Evolutionary conservation across 2,797 vertebrate species (phyloP).

Genomic region (Epinephelus awoara): DNA sequence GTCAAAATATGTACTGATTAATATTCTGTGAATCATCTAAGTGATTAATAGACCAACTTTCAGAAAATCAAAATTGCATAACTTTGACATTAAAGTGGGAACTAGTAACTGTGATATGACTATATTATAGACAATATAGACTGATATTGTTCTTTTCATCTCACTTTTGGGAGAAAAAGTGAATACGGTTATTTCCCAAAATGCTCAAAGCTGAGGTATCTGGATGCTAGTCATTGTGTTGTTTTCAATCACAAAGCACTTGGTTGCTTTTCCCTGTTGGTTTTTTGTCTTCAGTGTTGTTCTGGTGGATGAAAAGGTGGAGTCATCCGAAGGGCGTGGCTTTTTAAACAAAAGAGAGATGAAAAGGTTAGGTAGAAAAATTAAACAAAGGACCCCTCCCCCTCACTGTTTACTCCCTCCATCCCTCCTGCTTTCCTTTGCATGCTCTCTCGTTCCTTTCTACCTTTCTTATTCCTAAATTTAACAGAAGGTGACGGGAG

Average conservation of each 20-base stretch:
- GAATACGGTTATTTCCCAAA: no score
- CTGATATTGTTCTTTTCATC: no score
- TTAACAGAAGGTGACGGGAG: background rate
- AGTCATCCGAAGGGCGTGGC: background rate
- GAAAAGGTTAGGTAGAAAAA: constrained; percentile 10
- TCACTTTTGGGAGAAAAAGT: no score
- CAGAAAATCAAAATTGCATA: background rate
- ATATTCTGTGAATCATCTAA: no score
- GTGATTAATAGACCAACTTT: background rate
- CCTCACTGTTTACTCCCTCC: background rate
- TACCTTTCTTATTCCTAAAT: background rate
- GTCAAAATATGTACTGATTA: no score
- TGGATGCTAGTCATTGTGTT: background rate
- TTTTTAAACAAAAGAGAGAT: constrained; percentile 1
- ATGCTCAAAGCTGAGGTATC: background rate
- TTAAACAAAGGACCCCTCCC: constrained; percentile 35
- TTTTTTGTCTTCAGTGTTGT: background rate
- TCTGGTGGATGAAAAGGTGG: background rate
- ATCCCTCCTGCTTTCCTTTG: background rate
- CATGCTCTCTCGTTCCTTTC: background rate
- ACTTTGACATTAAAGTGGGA: background rate
- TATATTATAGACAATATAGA: no score
- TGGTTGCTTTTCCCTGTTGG: background rate
- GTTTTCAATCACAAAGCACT: background rate
- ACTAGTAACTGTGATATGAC: background rate